Base-by-base conservation (phyloP, 1,140 invertebrate genomes). In the Ericerus pela region DNA sequence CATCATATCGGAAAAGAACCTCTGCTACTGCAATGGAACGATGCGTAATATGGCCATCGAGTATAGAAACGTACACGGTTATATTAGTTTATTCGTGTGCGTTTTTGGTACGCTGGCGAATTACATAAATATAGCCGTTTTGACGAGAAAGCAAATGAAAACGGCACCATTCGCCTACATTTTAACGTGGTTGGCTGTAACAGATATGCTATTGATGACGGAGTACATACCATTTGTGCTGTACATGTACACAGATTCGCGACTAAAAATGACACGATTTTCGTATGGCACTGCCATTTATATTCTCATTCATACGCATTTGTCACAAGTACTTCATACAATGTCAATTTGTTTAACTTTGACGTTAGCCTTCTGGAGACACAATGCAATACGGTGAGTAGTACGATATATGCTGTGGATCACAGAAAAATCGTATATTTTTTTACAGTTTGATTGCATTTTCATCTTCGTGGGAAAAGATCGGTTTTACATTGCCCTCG, bases 281-380 rank as follows among this genome's bases (percentile, higher is more conserved):
- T 84, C 79, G 2, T 90, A 89, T 66, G 70, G 74, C 3, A 89
- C 85, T 83, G 77, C 85, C 0, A 75, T 82, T 5, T 92, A 85
- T 66, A 79, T 88, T 0, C 75, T 88, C 53, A 82, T 89, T 59
- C 87, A 91, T 67, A 83, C 82, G 4, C 79, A 89, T 61, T 93
- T 92, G 67, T 72, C 75, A 1, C 78, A 88, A 68, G 85, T 91
- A 1, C 81, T 82, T 64, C 92, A 96, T 68, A 94, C 91, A 0
- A 86, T 93, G 36, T 90, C 89, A 0, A 94, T 93, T 53, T 93
- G 85, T 78, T 67, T 96, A 56, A 94, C 91, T 0, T 82, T 96
- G 0, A 86, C 86, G 1, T 67, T 96, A 36, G 92, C 92, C 0
- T 80, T 96, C 12, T 96, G 93, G 86, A 74, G 92, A 4, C 96